These are phyloP conservation scores for Tiliacea aurago DNA, from an alignment of 2,888 invertebrate genomes.

Conservation along the genomic window DNA sequence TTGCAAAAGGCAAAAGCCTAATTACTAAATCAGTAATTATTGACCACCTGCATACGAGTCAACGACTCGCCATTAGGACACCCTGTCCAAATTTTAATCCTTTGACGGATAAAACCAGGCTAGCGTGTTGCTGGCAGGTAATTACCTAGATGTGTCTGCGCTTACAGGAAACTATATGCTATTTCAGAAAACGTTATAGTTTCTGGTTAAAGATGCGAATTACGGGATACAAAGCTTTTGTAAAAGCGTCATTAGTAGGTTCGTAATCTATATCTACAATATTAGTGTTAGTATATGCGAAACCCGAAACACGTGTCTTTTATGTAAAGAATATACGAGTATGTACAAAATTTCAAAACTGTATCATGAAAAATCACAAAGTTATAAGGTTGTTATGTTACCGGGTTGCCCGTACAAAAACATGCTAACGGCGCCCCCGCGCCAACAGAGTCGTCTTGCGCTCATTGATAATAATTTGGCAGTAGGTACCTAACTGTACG, in stretches of 20 bases:
- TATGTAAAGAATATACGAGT: too few relatives aligned
- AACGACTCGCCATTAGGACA: constrained; percentile 8
- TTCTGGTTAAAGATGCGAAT: neutral
- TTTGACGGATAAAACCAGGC: constrained; percentile 44
- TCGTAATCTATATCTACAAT: neutral
- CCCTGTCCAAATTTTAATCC: constrained; percentile 38
- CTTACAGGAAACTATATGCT: constrained; percentile 24
- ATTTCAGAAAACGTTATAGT: constrained; percentile 10
- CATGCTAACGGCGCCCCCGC: too few relatives aligned
- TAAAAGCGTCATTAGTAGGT: neutral
- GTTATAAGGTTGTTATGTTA: too few relatives aligned
- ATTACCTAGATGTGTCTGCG: constrained; percentile 38
- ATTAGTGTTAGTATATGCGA: too few relatives aligned
- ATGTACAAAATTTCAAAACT: too few relatives aligned
- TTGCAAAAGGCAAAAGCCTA: neutral
- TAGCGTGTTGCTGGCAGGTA: constrained; percentile 30
- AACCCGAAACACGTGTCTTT: too few relatives aligned
- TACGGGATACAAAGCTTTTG: constrained; percentile 1
- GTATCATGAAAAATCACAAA: too few relatives aligned
- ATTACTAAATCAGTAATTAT: constrained; percentile 11
- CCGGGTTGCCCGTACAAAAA: too few relatives aligned
- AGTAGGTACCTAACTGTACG: too few relatives aligned
- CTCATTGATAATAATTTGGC: too few relatives aligned
- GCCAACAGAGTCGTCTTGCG: too few relatives aligned
- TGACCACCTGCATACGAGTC: constrained; percentile 30